These are phyloP conservation scores for Astropecten irregularis DNA, from an alignment of 53 echinoderm and acorn worm genomes.

Conservation along the genomic window DNA sequence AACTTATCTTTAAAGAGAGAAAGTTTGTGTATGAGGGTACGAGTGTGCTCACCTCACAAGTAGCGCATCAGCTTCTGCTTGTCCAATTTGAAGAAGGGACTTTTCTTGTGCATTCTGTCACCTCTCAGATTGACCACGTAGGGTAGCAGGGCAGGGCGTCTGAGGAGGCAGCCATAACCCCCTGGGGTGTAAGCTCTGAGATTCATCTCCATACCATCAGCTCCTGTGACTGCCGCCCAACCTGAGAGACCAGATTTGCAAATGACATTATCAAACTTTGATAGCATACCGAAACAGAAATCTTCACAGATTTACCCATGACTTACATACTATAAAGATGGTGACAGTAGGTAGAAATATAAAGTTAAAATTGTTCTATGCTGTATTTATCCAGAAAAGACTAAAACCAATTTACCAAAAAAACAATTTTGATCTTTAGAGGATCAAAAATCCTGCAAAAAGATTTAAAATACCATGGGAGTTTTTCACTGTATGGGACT, in stretches of 20 bases:
- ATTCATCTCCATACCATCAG: constrained; percentile 63
- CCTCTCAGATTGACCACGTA: constrained; percentile 82
- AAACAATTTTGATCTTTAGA: no score
- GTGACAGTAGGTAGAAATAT: neutral
- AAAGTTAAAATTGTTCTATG: no score
- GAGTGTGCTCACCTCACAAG: constrained; percentile 42
- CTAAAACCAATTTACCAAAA: no score
- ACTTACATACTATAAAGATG: no score
- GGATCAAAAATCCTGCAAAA: no score
- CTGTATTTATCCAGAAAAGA: no score
- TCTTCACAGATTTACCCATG: neutral
- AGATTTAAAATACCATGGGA: no score
- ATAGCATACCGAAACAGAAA: neutral
- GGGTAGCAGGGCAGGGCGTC: constrained; percentile 84
- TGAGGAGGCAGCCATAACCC: constrained; percentile 73
- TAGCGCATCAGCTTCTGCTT: constrained; percentile 65
- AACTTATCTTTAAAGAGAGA: no score
- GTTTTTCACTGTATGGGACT: no score
- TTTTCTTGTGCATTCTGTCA: constrained; percentile 46
- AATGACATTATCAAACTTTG: no score
- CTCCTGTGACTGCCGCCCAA: constrained; percentile 86
- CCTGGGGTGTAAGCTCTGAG: constrained; percentile 88
- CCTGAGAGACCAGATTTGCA: no score
- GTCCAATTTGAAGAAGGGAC: constrained; percentile 68
- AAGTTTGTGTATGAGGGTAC: no score